Evolutionary conservation across 2,888 invertebrate species (phyloP).

Genomic region (Cheilosia grossa): DNA sequence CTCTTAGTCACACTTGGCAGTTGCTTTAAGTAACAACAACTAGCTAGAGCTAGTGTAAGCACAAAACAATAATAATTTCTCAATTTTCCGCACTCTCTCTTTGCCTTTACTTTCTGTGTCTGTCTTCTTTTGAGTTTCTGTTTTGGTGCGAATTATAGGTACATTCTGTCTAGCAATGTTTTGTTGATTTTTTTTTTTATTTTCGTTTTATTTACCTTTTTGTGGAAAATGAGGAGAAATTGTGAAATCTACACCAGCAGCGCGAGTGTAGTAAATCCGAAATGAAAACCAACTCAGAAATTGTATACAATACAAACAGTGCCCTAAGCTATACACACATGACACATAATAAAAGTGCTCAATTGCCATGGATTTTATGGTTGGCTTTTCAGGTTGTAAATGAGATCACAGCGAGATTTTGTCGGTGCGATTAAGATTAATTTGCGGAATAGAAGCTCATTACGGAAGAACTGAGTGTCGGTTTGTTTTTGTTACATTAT

Average conservation of each 20-base stretch:
- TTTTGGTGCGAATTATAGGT: background rate
- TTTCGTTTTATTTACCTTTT: constrained; percentile 18
- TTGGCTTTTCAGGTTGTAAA: constrained; percentile 26
- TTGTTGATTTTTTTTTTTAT: background rate
- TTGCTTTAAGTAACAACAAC: background rate
- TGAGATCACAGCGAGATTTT: constrained; percentile 30
- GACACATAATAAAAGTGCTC: constrained; percentile 34
- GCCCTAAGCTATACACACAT: background rate
- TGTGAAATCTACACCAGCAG: constrained; percentile 51
- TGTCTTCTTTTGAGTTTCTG: too few relatives aligned
- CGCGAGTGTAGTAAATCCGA: constrained; percentile 1
- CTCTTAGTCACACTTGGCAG: constrained; percentile 42
- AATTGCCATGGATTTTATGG: constrained; percentile 34
- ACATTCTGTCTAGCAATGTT: background rate
- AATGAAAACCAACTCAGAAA: constrained; percentile 25
- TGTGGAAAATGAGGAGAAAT: constrained; percentile 45
- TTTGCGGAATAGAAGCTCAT: constrained; percentile 38
- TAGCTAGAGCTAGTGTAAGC: background rate
- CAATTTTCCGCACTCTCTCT: constrained; percentile 15
- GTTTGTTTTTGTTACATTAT: background rate
- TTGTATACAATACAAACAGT: background rate
- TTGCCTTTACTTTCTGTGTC: too few relatives aligned
- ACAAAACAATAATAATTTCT: constrained; percentile 20
- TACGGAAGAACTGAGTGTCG: background rate
- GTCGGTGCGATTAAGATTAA: constrained; percentile 35